Conservation (phyloP, 2,797 vertebrate species). For the Coluber constrictor region DNA sequence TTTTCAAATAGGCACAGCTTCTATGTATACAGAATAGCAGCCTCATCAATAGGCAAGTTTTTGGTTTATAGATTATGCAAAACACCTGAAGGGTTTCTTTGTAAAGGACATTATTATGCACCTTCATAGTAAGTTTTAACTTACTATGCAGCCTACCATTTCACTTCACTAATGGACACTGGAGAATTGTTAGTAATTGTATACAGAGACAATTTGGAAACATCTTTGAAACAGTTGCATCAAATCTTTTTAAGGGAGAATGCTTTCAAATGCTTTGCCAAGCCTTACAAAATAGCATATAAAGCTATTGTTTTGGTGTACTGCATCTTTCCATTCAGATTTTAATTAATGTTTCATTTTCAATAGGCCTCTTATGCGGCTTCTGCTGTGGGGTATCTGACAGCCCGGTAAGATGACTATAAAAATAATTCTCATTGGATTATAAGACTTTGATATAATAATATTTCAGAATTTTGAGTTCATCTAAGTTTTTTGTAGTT, state of each 20-base stretch:
- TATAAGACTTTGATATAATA: neutral
- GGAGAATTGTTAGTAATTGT: neutral
- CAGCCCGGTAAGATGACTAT: conserved; percentile 78
- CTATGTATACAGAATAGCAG: neutral
- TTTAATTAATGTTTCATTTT: conserved; percentile 28
- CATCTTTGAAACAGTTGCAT: neutral
- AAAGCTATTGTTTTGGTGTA: neutral
- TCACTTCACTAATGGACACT: neutral
- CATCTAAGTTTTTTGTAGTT: neutral
- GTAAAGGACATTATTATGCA: neutral
- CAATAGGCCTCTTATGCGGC: conserved; percentile 94
- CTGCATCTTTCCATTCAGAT: neutral
- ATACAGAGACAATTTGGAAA: neutral
- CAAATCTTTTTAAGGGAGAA: neutral
- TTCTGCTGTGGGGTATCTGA: conserved; percentile 91
- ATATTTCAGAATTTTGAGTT: neutral
- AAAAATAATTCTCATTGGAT: neutral
- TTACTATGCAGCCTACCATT: too few relatives aligned
- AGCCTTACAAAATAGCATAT: neutral
- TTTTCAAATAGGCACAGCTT: neutral
- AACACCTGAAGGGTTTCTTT: neutral
- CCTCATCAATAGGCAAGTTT: neutral
- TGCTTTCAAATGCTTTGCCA: neutral
- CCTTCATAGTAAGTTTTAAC: neutral
- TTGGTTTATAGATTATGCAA: neutral